Evolutionary conservation across 2,113 vertebrate genomes (phyloP), one percentile per base, ranked within the genome.

Genomic region (Tragelaphus strepsiceros): DNA sequence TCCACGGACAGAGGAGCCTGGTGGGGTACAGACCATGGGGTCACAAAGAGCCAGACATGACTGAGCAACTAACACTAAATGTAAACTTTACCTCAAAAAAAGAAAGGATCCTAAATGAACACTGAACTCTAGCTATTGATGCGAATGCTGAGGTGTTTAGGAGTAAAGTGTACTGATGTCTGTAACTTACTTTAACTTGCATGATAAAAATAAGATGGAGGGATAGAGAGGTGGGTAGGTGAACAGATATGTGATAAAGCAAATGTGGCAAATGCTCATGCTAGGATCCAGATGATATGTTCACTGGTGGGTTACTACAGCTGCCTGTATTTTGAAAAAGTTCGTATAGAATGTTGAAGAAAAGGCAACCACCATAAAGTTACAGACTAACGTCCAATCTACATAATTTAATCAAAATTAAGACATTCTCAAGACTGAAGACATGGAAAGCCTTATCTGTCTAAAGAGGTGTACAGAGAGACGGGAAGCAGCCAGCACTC

Each of bases 401-500:
- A 71, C 4, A 9, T 32, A 80, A 74, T 35, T 56, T 16, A 56
- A 94, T 4, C 30, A 86, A 56, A 19, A n/a, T 0, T 16, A 77
- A 86, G 46, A 71, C 22, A 32, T n/a, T 86, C 32, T 64, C 15
- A 84, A 95, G 62, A 78, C 8, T 51, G 16, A 54, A 22, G 26
- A 56, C 3, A 1, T 9, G 39, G 28, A 53, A 64, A 39, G 77
- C 32, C 53, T 61, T 19, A 32, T 22, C 16, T 77, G 46, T 61
- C 49, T 19, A 24, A 24, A 80, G 56, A 74, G 24, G 22, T 21
- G 7, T 7, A 22, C 39, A 13, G 9, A 51, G 17, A 0, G 32
- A 78, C 0, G n/a, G 94, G 15, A 0, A 5, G 46, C 0, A 1
- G 71, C 11, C 49, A 4, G 15, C 22, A 98, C 99, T 98, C 96